Base-by-base conservation (phyloP, 2,113 vertebrate species). In the Phylloscopus whistleri region DNA sequence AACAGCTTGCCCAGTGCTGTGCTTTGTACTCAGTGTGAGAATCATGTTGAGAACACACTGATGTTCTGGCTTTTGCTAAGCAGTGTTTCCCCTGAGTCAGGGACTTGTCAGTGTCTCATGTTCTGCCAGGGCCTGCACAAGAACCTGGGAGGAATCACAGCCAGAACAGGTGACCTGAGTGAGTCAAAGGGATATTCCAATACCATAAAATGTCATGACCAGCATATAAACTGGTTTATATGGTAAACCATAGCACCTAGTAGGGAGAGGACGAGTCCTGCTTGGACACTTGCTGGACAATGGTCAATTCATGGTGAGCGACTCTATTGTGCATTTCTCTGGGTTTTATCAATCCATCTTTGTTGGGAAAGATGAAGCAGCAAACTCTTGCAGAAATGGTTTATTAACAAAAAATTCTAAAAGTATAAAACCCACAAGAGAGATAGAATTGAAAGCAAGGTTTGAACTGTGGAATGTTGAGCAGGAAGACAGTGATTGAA, bases 221-320 rank as follows among this genome's bases (percentile, higher is more conserved):
- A 41, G 24, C 2, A 48, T 13, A 33, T 48, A 55, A 63, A 26
- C 20, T 39, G 16, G 6, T 39, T 33, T 44, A 35, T 26, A 21
- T 26, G 33, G 9, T 33, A 63, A 84, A 39, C 22, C 14, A 39
- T 9, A 39, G 10, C n/a, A 62, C 41, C 8, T 41, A 20, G 7
- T 11, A 49, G 49, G 35, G 31, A 88, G 30, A 64, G 26, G 26
- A 26, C 0, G 0, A 64, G 4, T 39, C 20, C 24, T 35, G 20
- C 30, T 72, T 0, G 0, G 24, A 56, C 20, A 15, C 16, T 49
- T 56, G 11, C 30, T 35, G n/a, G 30, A 16, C 13, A 63, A 31
- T 20, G 16, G 20, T 49, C 30, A 35, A 4, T n/a, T 20, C 9
- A 3, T 48, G 24, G 13, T 70, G n/a, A 55, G n/a, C 13, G 48